These are phyloP conservation scores for Clavelina lepadiformis DNA, from an alignment of 23 tunicate species.

Conservation along the genomic window DNA sequence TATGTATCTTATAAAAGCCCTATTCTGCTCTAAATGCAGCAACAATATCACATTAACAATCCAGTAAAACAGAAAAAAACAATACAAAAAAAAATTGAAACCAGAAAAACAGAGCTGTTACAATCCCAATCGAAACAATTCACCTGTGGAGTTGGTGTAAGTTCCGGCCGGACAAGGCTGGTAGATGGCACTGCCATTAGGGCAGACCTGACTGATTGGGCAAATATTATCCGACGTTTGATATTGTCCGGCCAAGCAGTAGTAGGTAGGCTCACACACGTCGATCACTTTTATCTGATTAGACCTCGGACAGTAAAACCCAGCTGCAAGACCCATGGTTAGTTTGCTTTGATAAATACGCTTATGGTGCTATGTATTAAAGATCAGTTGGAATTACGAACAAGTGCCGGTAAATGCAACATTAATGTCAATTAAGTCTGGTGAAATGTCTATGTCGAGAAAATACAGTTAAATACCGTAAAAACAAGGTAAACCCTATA, in stretches of 20 bases:
- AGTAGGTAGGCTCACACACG: constrained; percentile 62
- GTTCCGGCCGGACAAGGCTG: constrained; percentile 88
- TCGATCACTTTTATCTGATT: constrained; percentile 57
- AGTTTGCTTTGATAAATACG: background rate
- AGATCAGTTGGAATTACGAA: too few relatives aligned
- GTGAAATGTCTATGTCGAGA: too few relatives aligned
- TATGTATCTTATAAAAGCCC: too few relatives aligned
- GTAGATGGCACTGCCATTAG: constrained; percentile 61
- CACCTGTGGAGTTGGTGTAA: constrained; percentile 70
- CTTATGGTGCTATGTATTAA: background rate
- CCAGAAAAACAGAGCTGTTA: background rate
- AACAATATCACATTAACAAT: too few relatives aligned
- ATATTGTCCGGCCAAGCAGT: constrained; percentile 74
- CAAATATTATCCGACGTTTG: constrained; percentile 68
- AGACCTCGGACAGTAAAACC: constrained; percentile 76
- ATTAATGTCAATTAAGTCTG: too few relatives aligned
- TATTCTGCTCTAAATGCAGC: too few relatives aligned
- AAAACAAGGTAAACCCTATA: too few relatives aligned
- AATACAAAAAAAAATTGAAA: background rate
- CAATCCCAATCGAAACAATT: background rate
- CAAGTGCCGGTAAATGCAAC: too few relatives aligned
- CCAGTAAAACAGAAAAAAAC: background rate
- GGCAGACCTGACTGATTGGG: constrained; percentile 72
- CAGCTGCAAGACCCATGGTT: constrained; percentile 37
- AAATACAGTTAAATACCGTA: too few relatives aligned